Evolutionary conservation across 2,888 invertebrate species (phyloP).

Genomic region (Tricholauxania praeusta): DNA sequence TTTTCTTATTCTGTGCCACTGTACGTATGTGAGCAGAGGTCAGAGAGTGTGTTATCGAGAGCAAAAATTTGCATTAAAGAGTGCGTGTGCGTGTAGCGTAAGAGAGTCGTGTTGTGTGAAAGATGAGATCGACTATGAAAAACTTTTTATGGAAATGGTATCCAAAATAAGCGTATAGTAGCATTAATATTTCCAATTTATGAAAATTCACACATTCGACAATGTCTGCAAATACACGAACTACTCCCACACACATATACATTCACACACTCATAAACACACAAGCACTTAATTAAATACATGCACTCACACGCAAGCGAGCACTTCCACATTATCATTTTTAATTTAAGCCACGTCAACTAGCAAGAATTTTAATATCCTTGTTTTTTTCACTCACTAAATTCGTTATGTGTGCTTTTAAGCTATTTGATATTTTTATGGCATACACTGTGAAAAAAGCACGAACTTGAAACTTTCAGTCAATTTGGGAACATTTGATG

Average conservation of each 20-base stretch:
- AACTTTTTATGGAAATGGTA: conserved; percentile 35
- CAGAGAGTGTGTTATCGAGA: not conserved
- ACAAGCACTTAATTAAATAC: not conserved
- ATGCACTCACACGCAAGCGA: not conserved
- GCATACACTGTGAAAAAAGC: too few species aligned
- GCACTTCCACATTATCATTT: not conserved
- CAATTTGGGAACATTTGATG: too few species aligned
- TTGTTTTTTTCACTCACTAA: conserved; percentile 7
- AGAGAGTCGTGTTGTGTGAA: conserved; percentile 7
- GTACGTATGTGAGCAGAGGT: not conserved
- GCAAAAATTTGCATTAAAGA: conserved; percentile 13
- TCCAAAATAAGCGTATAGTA: conserved; percentile 27
- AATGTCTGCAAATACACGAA: conserved; percentile 17
- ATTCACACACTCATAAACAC: conserved; percentile 23
- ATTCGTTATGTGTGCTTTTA: not conserved
- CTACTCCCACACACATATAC: conserved; percentile 34
- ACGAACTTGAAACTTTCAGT: too few species aligned
- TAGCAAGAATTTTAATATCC: conserved; percentile 6
- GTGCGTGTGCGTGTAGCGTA: conserved; percentile 28
- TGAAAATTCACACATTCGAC: conserved; percentile 4
- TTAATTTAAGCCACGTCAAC: too few species aligned
- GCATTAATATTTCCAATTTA: not conserved
- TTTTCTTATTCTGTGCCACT: not conserved
- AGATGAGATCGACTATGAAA: not conserved
- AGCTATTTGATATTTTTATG: not conserved